These are phyloP conservation scores for Cerastis rubricosa DNA, from an alignment of 2,888 invertebrate species.

Conservation along the genomic window DNA sequence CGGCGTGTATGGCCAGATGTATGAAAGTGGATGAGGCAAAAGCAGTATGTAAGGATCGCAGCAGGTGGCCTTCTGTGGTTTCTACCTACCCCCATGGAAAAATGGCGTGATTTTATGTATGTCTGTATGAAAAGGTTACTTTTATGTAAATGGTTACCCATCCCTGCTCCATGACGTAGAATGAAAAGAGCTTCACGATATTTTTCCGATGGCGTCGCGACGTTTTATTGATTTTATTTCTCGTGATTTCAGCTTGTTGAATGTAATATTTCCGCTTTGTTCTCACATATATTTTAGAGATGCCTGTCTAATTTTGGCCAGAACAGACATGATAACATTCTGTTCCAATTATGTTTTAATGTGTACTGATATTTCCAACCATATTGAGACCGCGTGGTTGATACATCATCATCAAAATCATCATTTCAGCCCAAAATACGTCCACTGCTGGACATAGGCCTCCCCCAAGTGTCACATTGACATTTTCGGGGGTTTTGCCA, in stretches of 20 bases:
- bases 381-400: neutral
- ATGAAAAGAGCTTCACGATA: neutral
- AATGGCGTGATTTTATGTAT: too few relatives aligned
- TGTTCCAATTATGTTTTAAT: neutral
- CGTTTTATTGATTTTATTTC: slow-evolving; percentile 42
- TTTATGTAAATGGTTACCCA: neutral
- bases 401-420: too few relatives aligned
- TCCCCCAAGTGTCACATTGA: too few relatives aligned
- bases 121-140: too few relatives aligned
- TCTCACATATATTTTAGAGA: slow-evolving; percentile 5
- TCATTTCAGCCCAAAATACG: too few relatives aligned
- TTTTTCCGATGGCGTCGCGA: slow-evolving; percentile 13
- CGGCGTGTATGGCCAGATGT: too few relatives aligned
- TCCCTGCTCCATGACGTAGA: slow-evolving; percentile 15
- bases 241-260: slow-evolving; percentile 1
- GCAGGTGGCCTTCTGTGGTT: too few relatives aligned
- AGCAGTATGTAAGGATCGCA: too few relatives aligned
- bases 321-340: neutral
- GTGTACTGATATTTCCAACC: neutral
- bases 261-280: slow-evolving; percentile 6
- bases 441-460: too few relatives aligned
- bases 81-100: too few relatives aligned
- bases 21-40: too few relatives aligned
- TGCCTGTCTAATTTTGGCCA: neutral
- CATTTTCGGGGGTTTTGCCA: too few relatives aligned